Base-by-base conservation (phyloP, 2,888 invertebrate species). In the Fissipunctia ypsillon region DNA sequence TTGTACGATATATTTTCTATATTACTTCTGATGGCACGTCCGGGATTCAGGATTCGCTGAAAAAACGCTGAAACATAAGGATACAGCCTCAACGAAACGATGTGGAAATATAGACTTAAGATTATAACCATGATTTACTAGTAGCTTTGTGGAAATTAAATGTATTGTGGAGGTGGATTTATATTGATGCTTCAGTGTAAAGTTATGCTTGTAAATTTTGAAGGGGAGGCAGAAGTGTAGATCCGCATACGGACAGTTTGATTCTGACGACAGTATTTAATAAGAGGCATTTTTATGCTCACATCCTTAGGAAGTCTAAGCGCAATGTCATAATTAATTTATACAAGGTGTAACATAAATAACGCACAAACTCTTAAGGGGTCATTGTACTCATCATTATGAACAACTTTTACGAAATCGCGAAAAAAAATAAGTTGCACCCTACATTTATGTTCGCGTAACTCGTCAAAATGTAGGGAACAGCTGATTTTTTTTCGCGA, bases 1-100 rank as follows among this genome's bases (percentile, higher is more conserved):
- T 66, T 52, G 52, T 56, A 67, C 67, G 50, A 74, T 80, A 81
- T 84, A 84, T 81, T 81, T 81, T 52, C 48, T 61, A 80, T 75
- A 84, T 81, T 84, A 81, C 84, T 43, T 52, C 48, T 75, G 65
- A 84, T 54, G 74, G 80, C n/a, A 80, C 80, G 63, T 54, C 12
- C 19, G 80, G 80, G 74, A 84, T 63, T 73, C 80, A 54, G 25
- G 56, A 65, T 48, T 73, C 63, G 45, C 28, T 28, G 43, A 45
- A 74, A 80, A 84, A 75, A 59, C n/a, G 25, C 25, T 45, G 74
- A 38, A 74, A 84, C 31, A 61, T 52, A 63, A 63, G 63, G 68
- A 65, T 69, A 63, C 38, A 19, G 59, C 48, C 75, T 45, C 50
- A 70, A 75, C 19, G 64, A 70, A 70, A 61, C 45, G 52, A 45